phyloP scores from a whole-genome alignment of 1,140 invertebrate genomes.

The Hesperophylax magnus region DNA sequence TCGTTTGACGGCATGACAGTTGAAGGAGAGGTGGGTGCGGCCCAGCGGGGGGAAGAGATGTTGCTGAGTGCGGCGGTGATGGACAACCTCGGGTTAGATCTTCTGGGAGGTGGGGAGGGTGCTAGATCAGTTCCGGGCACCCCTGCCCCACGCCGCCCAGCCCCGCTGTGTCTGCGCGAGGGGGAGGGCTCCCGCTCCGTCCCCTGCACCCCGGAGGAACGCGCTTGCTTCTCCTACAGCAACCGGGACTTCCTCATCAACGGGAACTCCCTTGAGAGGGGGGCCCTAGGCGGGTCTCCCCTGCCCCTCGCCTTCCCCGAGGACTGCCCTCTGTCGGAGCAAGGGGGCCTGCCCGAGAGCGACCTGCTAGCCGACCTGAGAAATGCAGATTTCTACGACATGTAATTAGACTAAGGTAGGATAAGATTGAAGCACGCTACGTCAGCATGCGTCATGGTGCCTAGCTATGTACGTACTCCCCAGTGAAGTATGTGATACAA shows the following conservation, averaged over 20 bases:
- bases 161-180: constrained; percentile 62
- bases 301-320: constrained; percentile 25
- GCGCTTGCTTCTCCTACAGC: constrained; percentile 74
- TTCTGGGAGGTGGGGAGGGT: background rate
- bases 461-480: too few species aligned
- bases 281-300: background rate
- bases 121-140: constrained; percentile 61
- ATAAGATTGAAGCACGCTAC: too few species aligned
- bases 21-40: background rate
- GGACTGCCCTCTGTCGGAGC: constrained; percentile 9
- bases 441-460: too few species aligned
- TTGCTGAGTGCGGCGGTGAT: background rate
- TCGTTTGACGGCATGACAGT: constrained; percentile 27
- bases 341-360: constrained; percentile 1
- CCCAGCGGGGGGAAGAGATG: constrained; percentile 61
- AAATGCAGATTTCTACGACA: constrained; percentile 24
- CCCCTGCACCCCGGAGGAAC: constrained; percentile 74
- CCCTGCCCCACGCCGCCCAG: constrained; percentile 62
- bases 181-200: constrained; percentile 73
- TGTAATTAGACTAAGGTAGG: background rate
- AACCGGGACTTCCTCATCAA: constrained; percentile 74
- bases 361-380: constrained; percentile 24
- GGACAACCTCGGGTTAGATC: background rate
- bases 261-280: constrained; percentile 70
- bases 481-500: background rate